phyloP scores from a whole-genome alignment of 1,140 invertebrate genomes.

The Rhagoletis pomonella region DNA sequence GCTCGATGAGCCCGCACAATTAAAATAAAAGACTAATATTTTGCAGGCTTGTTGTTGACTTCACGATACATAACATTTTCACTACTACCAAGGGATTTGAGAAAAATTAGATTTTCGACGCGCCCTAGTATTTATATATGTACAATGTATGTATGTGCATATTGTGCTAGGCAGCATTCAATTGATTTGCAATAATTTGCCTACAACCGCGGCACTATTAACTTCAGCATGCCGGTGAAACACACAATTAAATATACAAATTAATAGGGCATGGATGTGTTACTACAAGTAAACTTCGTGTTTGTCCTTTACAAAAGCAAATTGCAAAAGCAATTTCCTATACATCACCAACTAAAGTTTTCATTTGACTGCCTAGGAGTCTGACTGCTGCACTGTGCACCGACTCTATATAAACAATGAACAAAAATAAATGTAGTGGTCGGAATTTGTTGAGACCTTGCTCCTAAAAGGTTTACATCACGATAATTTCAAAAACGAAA shows the following conservation, averaged over 20 bases:
- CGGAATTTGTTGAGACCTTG: too few species aligned
- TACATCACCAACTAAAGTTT: background rate
- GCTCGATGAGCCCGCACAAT: too few species aligned
- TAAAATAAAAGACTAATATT: too few species aligned
- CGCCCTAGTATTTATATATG: background rate
- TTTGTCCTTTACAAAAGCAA: background rate
- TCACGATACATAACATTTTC: too few species aligned
- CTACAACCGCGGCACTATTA: slow-evolving; percentile 5
- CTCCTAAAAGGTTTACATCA: too few species aligned
- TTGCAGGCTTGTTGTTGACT: too few species aligned
- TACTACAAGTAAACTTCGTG: background rate
- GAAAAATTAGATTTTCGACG: too few species aligned
- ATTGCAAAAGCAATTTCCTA: background rate
- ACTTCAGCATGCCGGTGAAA: background rate
- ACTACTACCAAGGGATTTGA: too few species aligned
- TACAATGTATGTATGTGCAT: background rate
- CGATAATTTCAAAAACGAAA: too few species aligned
- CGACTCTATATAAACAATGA: too few species aligned
- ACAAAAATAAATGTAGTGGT: too few species aligned
- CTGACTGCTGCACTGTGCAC: background rate
- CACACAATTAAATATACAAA: background rate
- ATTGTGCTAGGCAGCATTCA: background rate
- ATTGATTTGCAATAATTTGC: slow-evolving; percentile 47
- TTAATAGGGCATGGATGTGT: background rate
- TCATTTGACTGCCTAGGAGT: background rate